Percentiles rank a stretch among this genome's conserved stretches.
Evolutionary conservation across 2,888 invertebrate genomes (phyloP).

Genomic region (Siphlonurus alternatus): DNA sequence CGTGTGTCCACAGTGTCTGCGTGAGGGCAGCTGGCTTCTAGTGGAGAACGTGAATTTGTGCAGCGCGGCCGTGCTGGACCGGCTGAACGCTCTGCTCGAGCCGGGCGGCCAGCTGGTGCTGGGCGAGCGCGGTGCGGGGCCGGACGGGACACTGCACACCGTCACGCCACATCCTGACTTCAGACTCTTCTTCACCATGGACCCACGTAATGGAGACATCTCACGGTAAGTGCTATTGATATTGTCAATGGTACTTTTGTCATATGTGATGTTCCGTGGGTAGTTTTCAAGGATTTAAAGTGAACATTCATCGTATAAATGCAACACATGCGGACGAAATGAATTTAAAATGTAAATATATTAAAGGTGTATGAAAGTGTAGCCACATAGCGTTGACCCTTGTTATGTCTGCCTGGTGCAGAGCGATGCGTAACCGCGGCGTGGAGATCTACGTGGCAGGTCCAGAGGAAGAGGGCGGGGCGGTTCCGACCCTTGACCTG

Average conservation of each 20-base stretch:
- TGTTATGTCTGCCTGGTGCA: no score
- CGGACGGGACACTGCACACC: conserved; percentile 47
- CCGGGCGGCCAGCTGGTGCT: conserved; percentile 76
- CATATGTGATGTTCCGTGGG: no score
- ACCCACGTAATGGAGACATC: conserved; percentile 88
- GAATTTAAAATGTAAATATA: not conserved
- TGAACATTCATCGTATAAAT: no score
- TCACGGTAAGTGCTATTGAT: conserved; percentile 51
- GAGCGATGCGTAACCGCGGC: conserved; percentile 97
- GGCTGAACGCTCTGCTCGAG: conserved; percentile 89
- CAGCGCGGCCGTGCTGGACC: conserved; percentile 89
- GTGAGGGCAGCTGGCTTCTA: conserved; percentile 67
- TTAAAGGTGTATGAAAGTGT: no score
- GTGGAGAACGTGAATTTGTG: conserved; percentile 91
- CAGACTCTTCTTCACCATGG: conserved; percentile 85
- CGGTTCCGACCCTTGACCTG: conserved; percentile 10
- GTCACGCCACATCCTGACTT: conserved; percentile 81
- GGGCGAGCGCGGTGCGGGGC: conserved; percentile 73
- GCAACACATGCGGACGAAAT: no score
- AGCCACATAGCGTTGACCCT: no score
- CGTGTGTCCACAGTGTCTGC: conserved; percentile 48
- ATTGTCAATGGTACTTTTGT: not conserved
- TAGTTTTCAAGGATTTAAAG: no score
- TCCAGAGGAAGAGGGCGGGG: conserved; percentile 12
- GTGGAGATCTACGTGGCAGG: conserved; percentile 62